Evolutionary conservation across 1,140 invertebrate species (phyloP), one percentile per base, ranked within the genome.

Genomic region (Drosophila nannoptera): DNA sequence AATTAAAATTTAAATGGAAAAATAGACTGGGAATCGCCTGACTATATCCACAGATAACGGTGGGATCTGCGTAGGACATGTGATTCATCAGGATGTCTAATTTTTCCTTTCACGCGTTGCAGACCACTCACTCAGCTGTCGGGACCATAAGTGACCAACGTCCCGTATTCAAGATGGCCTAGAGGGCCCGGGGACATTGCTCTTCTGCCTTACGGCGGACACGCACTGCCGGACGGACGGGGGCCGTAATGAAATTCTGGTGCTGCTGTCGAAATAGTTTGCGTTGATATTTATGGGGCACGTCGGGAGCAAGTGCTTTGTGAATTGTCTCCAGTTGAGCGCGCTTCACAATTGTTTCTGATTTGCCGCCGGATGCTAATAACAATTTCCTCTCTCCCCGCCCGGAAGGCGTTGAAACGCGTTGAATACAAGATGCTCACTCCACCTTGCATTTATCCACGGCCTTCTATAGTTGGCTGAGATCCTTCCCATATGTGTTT

Each of bases 341-440:
- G 70, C 66, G 45, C 36, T 66, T 62, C 52, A 63, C 77, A 78
- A 78, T 78, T 78, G 77, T 65, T 67, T 68, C 59, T 64, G 48
- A 78, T 75, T 70, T 59, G 62, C 33, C 56, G 7, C 40, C 46
- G 59, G 62, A 64, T 55, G 72, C 61, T 60, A 69, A 82, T 73
- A 73, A 63, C 73, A 63, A 70, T 77, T 77, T 60, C 35, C 35
- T 7, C 42, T 22, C 4, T n/a, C 31, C 36, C 50, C 50, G 50
- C n/a, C n/a, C 12, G 4, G 50, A 42, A 42, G 16, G 43, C 43
- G 69, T 72, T 72, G 54, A 71, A 61, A 45, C 54, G 55, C 61
- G 72, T 80, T 75, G 59, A 75, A 42, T 45, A 59, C 46, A 14
- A 38, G 40, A 56, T 63, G 45, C 40, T 53, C 61, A 14, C 32